Evolutionary conservation across 2,888 invertebrate genomes (phyloP).

Genomic region (Serripes groenlandicus): DNA sequence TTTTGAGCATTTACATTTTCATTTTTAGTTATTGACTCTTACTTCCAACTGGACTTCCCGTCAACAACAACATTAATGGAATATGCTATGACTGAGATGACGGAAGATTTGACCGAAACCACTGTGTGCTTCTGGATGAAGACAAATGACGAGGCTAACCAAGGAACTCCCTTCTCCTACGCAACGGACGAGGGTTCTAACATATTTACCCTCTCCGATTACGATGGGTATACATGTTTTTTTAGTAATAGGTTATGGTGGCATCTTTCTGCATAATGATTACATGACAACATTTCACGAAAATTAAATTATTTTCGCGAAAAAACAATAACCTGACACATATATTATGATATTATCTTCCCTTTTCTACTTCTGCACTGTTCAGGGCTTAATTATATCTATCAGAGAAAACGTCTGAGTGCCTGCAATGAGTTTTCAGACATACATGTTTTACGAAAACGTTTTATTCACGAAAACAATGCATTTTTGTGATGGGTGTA

Average conservation of each 20-base stretch:
- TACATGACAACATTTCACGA: no score
- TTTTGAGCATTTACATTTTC: neutral
- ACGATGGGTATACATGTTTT: conserved; percentile 88
- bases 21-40: conserved; percentile 67
- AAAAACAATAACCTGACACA: no score
- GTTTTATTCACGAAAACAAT: no score
- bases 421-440: no score
- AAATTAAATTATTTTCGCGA: no score
- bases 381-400: no score
- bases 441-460: no score
- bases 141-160: conserved; percentile 89
- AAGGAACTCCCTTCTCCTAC: conserved; percentile 91
- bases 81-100: conserved; percentile 88
- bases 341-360: no score
- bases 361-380: no score
- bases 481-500: no score
- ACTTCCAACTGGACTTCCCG: conserved; percentile 73
- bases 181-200: conserved; percentile 89
- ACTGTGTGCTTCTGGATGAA: conserved; percentile 90
- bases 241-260: no score
- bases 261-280: neutral
- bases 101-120: conserved; percentile 87
- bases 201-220: conserved; percentile 90
- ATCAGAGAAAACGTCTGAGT: no score
- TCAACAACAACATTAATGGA: conserved; percentile 89